Evolutionary conservation across 2,113 vertebrate genomes (phyloP).

Genomic region (Aramus guarauna): DNA sequence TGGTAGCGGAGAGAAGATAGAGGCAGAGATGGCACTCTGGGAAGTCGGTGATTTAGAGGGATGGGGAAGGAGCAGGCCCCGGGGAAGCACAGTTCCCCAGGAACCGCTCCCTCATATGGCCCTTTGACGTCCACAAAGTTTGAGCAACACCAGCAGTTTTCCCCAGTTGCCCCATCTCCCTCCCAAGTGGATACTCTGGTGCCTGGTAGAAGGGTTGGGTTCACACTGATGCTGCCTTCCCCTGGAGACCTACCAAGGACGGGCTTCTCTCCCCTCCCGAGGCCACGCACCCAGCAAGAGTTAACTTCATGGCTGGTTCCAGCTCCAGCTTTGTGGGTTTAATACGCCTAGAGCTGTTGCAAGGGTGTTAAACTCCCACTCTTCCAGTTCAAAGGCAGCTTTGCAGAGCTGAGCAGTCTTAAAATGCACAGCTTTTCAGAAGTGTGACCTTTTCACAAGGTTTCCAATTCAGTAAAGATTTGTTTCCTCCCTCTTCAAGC

Average conservation of each 20-base stretch:
- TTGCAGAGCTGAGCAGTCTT: constrained; percentile 59
- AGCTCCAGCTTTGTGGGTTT: background rate
- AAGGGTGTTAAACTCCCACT: constrained; percentile 66
- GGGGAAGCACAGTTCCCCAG: accelerated
- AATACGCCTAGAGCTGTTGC: constrained; percentile 8
- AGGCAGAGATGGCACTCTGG: background rate
- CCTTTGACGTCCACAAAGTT: background rate
- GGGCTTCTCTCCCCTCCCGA: background rate
- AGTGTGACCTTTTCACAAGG: constrained; percentile 66
- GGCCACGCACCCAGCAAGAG: background rate
- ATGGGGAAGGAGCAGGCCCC: background rate
- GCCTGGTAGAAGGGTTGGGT: background rate
- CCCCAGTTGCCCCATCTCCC: background rate
- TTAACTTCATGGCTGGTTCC: background rate
- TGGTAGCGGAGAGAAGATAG: background rate
- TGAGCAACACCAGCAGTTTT: background rate
- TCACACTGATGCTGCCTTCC: background rate
- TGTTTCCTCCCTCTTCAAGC: constrained; percentile 49
- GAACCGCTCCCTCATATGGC: background rate
- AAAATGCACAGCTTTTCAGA: constrained; percentile 58
- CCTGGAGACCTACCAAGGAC: background rate
- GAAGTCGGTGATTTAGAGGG: background rate
- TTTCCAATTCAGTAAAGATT: constrained; percentile 63
- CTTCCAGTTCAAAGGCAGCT: constrained; percentile 66
- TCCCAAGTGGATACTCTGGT: background rate